phyloP scores from a whole-genome alignment of 2,888 invertebrate species.

The Imbricaverruca yamaguchii region DNA sequence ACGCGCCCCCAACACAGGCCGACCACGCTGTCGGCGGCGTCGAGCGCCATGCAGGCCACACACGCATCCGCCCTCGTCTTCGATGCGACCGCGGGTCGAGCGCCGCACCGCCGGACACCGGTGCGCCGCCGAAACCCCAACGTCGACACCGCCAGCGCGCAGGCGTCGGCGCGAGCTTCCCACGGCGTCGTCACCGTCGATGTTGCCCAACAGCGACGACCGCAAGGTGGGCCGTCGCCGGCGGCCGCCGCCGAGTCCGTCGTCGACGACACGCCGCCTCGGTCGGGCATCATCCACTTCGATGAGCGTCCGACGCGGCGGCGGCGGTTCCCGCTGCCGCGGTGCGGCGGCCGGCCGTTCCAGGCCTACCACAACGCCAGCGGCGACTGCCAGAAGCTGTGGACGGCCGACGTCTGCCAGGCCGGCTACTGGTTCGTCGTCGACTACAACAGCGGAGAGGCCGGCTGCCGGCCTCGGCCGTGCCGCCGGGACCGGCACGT shows the following conservation, averaged over 20 bases:
- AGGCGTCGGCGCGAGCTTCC: background rate
- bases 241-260: background rate
- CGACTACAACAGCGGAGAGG: background rate
- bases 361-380: background rate
- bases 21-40: background rate
- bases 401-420: background rate
- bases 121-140: background rate
- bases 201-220: too few relatives aligned
- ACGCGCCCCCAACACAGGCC: background rate
- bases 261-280: background rate
- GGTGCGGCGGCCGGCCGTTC: background rate
- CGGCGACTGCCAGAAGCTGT: constrained; percentile 7
- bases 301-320: too few relatives aligned
- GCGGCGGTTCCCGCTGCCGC: background rate
- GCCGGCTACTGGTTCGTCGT: constrained; percentile 3
- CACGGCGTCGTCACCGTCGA: too few relatives aligned
- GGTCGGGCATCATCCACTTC: background rate
- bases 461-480: background rate
- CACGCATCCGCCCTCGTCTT: background rate
- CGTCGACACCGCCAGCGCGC: background rate
- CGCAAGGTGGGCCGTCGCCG: background rate
- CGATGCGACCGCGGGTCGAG: background rate
- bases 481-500: background rate
- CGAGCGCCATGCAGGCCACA: background rate
- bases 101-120: too few relatives aligned